These are phyloP conservation scores for Natrix natrix DNA, from an alignment of 2,797 vertebrate genomes.

Conservation along the genomic window DNA sequence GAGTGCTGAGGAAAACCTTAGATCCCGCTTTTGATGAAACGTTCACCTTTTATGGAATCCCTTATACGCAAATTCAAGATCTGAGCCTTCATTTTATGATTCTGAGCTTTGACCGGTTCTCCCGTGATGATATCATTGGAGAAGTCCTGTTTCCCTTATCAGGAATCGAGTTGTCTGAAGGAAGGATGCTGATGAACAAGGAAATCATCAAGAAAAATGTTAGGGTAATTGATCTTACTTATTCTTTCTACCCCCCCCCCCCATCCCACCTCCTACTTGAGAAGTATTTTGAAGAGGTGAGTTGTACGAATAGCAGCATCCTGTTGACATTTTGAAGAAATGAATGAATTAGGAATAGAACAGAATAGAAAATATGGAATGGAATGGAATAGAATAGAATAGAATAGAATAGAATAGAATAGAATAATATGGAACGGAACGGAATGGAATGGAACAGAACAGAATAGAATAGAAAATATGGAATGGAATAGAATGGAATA, in stretches of 20 bases:
- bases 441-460: too few relatives aligned
- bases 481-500: too few relatives aligned
- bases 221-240: slow-evolving; percentile 81
- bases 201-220: slow-evolving; percentile 94
- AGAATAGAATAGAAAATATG: too few relatives aligned
- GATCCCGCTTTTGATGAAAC: slow-evolving; percentile 97
- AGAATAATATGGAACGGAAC: too few relatives aligned
- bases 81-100: slow-evolving; percentile 91
- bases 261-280: neutral
- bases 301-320: neutral
- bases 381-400: too few relatives aligned
- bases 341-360: neutral
- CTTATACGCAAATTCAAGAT: slow-evolving; percentile 85
- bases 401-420: too few relatives aligned
- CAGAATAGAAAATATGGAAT: too few relatives aligned
- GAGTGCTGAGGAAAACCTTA: slow-evolving; percentile 94
- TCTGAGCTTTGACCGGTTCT: slow-evolving; percentile 96
- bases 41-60: slow-evolving; percentile 97
- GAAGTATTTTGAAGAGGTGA: neutral
- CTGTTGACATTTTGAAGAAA: neutral
- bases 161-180: slow-evolving; percentile 87
- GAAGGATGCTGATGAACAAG: slow-evolving; percentile 89
- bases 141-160: slow-evolving; percentile 91
- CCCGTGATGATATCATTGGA: slow-evolving; percentile 94
- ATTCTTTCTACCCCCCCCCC: neutral